phyloP scores from a whole-genome alignment of 2,888 invertebrate species.

The Agonopterix heracliana region DNA sequence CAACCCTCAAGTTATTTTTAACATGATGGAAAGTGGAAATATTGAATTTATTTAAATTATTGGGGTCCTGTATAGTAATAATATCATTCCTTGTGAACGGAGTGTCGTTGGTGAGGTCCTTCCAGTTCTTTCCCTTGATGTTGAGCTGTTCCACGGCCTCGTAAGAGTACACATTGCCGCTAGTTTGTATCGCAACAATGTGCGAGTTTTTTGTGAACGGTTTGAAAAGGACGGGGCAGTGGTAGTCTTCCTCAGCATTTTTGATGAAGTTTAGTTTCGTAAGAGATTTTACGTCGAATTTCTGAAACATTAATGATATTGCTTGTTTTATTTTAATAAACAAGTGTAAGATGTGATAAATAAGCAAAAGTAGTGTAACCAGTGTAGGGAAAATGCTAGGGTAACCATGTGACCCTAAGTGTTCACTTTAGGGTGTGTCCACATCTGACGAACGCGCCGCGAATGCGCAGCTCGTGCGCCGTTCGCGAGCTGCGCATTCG shows the following conservation, averaged over 20 bases:
- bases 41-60: constrained; percentile 94
- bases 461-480: no score
- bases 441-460: no score
- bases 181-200: constrained; percentile 91
- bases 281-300: constrained; percentile 87
- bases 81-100: constrained; percentile 93
- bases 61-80: constrained; percentile 94
- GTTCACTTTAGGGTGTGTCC: no score
- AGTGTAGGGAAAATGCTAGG: no score
- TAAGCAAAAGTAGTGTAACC: no score
- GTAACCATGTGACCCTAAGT: no score
- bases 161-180: constrained; percentile 96
- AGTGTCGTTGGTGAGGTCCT: constrained; percentile 93
- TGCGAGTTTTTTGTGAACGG: constrained; percentile 95
- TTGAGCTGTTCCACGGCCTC: constrained; percentile 98
- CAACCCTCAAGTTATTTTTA: constrained; percentile 90
- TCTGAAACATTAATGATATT: constrained; percentile 61
- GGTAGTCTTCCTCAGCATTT: constrained; percentile 88
- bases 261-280: constrained; percentile 92
- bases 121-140: constrained; percentile 95
- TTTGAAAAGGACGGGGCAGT: constrained; percentile 96
- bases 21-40: constrained; percentile 95
- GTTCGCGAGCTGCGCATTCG: no score
- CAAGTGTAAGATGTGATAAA: no score
- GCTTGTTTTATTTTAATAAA: no score